These are phyloP conservation scores for Callyntrura guangdongensis DNA, from an alignment of 2,888 invertebrate species.

Conservation along the genomic window DNA sequence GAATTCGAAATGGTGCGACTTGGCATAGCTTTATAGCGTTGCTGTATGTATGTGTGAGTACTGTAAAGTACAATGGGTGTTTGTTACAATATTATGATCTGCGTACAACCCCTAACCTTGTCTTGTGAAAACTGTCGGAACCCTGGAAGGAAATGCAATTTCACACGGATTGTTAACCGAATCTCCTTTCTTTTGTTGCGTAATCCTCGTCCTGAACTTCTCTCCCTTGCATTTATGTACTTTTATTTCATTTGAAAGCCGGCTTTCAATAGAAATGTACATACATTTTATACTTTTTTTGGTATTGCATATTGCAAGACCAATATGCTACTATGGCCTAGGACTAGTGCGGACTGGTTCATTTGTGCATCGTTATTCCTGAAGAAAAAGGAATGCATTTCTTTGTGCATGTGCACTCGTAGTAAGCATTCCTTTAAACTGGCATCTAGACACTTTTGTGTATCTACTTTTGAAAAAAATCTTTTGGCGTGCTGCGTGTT, in stretches of 20 bases:
- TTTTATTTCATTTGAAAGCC: constrained; percentile 31
- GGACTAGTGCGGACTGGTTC: neutral
- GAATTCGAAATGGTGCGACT: constrained; percentile 27
- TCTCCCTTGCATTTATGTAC: constrained; percentile 8
- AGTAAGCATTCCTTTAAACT: neutral
- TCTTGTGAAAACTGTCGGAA: constrained; percentile 53
- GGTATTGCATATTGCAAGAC: constrained; percentile 37
- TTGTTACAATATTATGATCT: constrained; percentile 52
- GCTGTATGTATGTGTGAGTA: neutral
- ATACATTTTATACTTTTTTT: constrained; percentile 5
- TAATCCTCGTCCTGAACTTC: constrained; percentile 36
- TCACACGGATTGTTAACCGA: constrained; percentile 77
- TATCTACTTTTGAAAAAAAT: constrained; percentile 21
- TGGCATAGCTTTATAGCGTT: neutral
- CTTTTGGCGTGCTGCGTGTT: neutral
- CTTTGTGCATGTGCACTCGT: neutral
- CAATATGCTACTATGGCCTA: constrained; percentile 9
- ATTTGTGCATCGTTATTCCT: constrained; percentile 41
- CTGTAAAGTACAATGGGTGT: constrained; percentile 2
- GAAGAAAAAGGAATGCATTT: neutral
- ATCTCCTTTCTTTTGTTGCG: constrained; percentile 60
- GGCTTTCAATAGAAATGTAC: constrained; percentile 37
- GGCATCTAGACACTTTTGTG: too few species aligned
- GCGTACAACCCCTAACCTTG: constrained; percentile 50
- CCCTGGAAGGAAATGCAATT: constrained; percentile 71